These are phyloP conservation scores for Himalopsyche japonica DNA, from an alignment of 2,888 invertebrate species.

Conservation along the genomic window DNA sequence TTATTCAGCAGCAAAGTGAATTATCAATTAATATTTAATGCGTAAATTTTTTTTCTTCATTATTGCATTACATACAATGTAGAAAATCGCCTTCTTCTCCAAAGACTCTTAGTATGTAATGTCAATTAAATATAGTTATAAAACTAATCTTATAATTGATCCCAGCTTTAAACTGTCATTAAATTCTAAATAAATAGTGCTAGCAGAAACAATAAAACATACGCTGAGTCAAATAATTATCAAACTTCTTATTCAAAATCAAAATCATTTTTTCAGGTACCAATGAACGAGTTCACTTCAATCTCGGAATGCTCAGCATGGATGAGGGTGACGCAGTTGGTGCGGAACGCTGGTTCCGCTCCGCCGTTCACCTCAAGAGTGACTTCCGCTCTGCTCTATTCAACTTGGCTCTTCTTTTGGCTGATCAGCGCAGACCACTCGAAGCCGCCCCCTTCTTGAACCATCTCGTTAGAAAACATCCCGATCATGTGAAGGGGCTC, in stretches of 20 bases:
- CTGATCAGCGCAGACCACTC: constrained; percentile 84
- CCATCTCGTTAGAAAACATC: constrained; percentile 87
- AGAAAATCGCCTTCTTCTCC: no score
- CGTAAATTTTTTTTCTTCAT: no score
- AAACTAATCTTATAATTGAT: no score
- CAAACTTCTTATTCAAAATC: neutral
- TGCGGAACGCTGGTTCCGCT: constrained; percentile 89
- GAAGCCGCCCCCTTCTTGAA: constrained; percentile 92
- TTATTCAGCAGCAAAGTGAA: no score
- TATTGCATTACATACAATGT: no score
- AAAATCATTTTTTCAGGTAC: constrained; percentile 54
- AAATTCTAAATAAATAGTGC: no score
- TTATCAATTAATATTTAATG: no score
- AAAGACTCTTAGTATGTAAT: no score
- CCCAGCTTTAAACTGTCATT: no score
- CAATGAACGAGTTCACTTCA: constrained; percentile 92
- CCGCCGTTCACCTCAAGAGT: constrained; percentile 83
- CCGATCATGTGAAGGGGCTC: constrained; percentile 92
- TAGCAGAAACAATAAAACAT: no score
- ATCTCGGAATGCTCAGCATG: constrained; percentile 96
- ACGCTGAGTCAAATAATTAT: no score
- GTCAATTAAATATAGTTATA: no score
- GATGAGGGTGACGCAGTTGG: constrained; percentile 87
- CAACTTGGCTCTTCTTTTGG: constrained; percentile 86
- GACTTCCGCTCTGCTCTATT: constrained; percentile 93